phyloP scores from a whole-genome alignment of 2,797 vertebrate species.

The Eleutherodactylus coqui region DNA sequence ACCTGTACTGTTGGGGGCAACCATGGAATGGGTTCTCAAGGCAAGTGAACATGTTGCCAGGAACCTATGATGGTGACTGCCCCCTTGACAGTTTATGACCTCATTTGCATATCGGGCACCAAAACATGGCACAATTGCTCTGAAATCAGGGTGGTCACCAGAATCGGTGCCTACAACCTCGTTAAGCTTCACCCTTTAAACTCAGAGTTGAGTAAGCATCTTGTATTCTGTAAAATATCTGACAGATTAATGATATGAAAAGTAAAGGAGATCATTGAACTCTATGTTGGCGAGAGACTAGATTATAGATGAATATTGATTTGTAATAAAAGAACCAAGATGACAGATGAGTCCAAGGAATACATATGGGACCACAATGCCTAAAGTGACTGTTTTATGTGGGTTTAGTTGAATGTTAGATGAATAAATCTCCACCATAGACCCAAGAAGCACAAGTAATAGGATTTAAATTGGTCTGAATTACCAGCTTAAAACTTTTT shows the following conservation, averaged over 20 bases:
- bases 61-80: too few species aligned
- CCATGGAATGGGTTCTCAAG: too few species aligned
- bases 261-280: neutral
- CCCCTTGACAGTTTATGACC: too few species aligned
- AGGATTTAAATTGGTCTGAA: too few species aligned
- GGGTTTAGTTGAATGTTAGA: neutral
- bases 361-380: neutral
- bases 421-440: neutral
- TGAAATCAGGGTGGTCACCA: too few species aligned
- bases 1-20: too few species aligned
- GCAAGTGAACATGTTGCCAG: too few species aligned
- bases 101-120: too few species aligned
- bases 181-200: too few species aligned
- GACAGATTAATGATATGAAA: neutral
- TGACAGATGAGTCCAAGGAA: neutral
- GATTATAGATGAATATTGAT: neutral
- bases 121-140: too few species aligned
- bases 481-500: neutral
- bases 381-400: neutral
- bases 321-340: neutral
- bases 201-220: too few species aligned
- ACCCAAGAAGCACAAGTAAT: conserved; percentile 9
- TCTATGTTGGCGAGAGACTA: neutral
- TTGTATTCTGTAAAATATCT: neutral
- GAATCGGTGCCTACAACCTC: too few species aligned